Conservation (phyloP, 1,140 invertebrate species). For the Bombus breviceps region DNA sequence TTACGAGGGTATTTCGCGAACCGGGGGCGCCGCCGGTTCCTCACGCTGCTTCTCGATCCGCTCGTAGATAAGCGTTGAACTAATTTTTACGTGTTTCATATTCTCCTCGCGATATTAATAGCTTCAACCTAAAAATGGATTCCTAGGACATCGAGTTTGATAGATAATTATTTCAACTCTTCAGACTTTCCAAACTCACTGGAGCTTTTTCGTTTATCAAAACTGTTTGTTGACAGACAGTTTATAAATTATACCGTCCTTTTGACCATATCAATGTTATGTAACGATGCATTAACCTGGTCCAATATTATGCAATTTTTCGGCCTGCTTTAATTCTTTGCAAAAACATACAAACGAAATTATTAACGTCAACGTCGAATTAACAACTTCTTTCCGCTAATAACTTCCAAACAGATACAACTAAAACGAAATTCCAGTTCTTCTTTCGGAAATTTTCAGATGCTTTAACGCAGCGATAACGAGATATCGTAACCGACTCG, state of each 20-base stretch:
- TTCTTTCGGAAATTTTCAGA: too few species aligned
- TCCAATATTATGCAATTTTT: background rate
- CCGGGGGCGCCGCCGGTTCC: constrained; percentile 11
- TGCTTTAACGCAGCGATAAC: too few species aligned
- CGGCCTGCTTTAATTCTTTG: background rate
- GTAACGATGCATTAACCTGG: background rate
- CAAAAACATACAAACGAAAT: background rate
- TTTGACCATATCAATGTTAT: background rate
- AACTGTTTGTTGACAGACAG: background rate
- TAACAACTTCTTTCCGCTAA: too few species aligned
- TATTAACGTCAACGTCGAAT: too few species aligned
- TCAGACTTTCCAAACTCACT: background rate
- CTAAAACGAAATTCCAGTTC: too few species aligned
- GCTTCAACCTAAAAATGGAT: background rate
- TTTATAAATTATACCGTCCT: background rate
- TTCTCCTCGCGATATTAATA: background rate
- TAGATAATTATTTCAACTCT: background rate
- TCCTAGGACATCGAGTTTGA: background rate
- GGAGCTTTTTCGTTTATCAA: background rate
- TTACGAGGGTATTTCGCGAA: constrained; percentile 43
- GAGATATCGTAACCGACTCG: background rate
- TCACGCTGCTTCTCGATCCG: background rate
- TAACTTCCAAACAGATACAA: too few species aligned
- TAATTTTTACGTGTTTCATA: background rate
- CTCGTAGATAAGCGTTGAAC: background rate